Percentiles rank a stretch among this genome's conserved stretches.
Evolutionary conservation across 1,140 invertebrate species (phyloP).

Genomic region (Bilobella aurantiaca): DNA sequence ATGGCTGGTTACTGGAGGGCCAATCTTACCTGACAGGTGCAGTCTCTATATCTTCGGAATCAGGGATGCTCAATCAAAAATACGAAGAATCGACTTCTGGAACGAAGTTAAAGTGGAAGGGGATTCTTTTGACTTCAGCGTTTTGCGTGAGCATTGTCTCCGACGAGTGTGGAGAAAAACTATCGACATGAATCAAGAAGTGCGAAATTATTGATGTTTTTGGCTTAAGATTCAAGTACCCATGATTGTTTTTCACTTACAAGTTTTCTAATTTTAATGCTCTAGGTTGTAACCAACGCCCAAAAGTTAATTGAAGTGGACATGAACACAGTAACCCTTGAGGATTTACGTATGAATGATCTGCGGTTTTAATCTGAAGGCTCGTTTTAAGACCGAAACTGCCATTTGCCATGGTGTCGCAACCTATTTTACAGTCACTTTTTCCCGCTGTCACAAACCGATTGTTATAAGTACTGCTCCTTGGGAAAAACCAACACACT

Average conservation of each 20-base stretch:
- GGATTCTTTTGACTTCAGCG: too few relatives aligned
- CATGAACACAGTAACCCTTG: background rate
- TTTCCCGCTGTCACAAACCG: background rate
- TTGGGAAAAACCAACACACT: background rate
- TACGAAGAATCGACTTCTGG: background rate
- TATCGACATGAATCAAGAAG: background rate
- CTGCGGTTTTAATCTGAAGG: background rate
- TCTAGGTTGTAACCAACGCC: background rate
- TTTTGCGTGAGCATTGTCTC: too few relatives aligned
- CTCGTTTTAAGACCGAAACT: background rate
- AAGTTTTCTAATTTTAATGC: background rate
- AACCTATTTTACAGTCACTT: background rate
- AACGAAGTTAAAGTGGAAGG: background rate
- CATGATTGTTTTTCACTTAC: background rate
- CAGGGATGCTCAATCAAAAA: background rate
- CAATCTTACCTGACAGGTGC: constrained; percentile 80
- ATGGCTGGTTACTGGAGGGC: constrained; percentile 68
- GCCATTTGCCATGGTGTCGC: background rate
- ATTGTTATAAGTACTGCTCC: background rate
- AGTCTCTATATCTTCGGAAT: constrained; percentile 71
- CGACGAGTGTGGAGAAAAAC: too few relatives aligned
- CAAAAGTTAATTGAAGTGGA: background rate
- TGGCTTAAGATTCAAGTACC: background rate
- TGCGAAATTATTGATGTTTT: background rate
- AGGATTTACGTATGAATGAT: background rate